Base-by-base conservation (phyloP, 2,888 invertebrate species). In the Drosophila paracracens region DNA sequence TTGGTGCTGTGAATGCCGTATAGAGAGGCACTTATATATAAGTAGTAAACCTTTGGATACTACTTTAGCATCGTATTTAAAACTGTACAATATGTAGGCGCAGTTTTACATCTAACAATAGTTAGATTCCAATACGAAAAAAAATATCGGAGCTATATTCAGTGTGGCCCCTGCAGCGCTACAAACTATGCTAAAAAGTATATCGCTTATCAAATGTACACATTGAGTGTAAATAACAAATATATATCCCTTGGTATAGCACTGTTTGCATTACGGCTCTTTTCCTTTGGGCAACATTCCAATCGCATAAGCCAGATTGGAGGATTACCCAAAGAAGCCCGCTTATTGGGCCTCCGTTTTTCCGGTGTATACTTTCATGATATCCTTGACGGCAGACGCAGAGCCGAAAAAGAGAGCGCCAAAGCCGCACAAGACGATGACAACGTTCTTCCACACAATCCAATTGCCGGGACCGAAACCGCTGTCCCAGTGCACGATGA, bases 321-420 rank as follows among this genome's bases (percentile, higher is more conserved):
- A 50, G 8, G 25, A 16, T 46, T 18, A 7, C 46, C 18, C 35
- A 18, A 38, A 35, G 29, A 25, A 2, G 29, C 27, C 27, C 27
- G 33, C 36, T 74, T 85, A 85, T 75, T 79, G 50, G 16, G 79
- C 52, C 43, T 69, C 80, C 10, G 70, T 21, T 7, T 35, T 0
- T 16, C 1, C 53, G 18, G 72, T 79, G 46, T 93, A 92, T 21
- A 91, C 72, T n/a, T 69, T 74, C 11, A 95, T 87, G 79, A 96
- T 96, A 36, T 95, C 95, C 62, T 93, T 84, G 8, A 96, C 92
- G 50, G 96, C 95, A 25, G 94, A 94, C 83, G 94, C 94, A 1
- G 97, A 96, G 54, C 99, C 99, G 86, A 97, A 97, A 60, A 96
- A 91, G 68, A 98, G 95, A 0, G 98, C 98, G 76, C 96, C 93